Conservation (phyloP, 2,888 invertebrate species). For the Lochmaea crataegi region DNA sequence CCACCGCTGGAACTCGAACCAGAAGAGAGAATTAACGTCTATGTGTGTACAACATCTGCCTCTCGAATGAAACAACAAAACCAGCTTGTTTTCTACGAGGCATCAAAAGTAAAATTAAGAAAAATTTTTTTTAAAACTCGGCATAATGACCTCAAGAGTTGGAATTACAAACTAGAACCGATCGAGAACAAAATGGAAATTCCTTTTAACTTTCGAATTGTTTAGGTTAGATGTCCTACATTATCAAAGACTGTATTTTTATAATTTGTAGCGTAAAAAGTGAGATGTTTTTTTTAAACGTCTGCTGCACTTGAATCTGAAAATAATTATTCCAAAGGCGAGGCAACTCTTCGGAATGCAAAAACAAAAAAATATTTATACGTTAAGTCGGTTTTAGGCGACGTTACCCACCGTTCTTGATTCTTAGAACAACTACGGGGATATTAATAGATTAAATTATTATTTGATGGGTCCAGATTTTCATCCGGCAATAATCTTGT, state of each 20-base stretch:
- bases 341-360: not conserved
- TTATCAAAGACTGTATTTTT: not conserved
- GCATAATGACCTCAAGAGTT: slow-evolving; percentile 6
- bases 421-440: not conserved
- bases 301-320: slow-evolving; percentile 4
- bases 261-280: not conserved
- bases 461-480: not conserved
- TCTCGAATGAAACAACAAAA: slow-evolving; percentile 37
- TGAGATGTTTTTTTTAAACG: not conserved
- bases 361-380: slow-evolving; percentile 1
- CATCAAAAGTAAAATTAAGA: slow-evolving; percentile 28
- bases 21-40: not conserved
- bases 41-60: slow-evolving; percentile 37
- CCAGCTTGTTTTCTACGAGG: slow-evolving; percentile 33
- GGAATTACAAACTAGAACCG: slow-evolving; percentile 1
- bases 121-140: slow-evolving; percentile 9
- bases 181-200: not conserved
- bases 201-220: slow-evolving; percentile 6
- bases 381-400: not conserved
- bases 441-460: slow-evolving; percentile 5
- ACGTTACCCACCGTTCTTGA: not conserved
- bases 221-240: not conserved
- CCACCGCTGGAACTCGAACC: not conserved
- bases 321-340: slow-evolving; percentile 8
- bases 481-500: not conserved